Conservation (phyloP, 2,113 vertebrate species). For the Andinoacara biseriatus region DNA sequence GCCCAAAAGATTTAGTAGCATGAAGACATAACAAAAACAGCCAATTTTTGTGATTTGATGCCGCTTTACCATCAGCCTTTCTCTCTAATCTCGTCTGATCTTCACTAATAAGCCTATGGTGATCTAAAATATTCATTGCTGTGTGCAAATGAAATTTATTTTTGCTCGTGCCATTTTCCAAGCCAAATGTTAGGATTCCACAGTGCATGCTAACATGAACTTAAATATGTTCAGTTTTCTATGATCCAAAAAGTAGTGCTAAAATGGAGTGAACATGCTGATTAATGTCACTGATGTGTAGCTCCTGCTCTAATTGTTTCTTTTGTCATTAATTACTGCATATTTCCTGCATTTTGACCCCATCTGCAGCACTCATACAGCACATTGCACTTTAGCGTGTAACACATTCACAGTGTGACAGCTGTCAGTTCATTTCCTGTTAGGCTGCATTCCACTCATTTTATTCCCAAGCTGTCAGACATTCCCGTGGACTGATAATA, state of each 20-base stretch:
- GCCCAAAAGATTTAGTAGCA: not conserved
- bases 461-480: not conserved
- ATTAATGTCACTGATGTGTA: not conserved
- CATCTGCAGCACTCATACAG: not conserved
- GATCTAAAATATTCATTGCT: not conserved
- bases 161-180: not conserved
- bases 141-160: not conserved
- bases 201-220: not conserved
- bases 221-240: not conserved
- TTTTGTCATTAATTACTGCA: not conserved
- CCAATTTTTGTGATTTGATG: not conserved
- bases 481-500: not conserved
- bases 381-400: not conserved
- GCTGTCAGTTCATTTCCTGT: slow-evolving; percentile 56
- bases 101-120: not conserved
- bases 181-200: not conserved
- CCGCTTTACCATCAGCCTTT: not conserved
- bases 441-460: slow-evolving; percentile 35
- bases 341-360: not conserved
- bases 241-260: not conserved
- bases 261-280: not conserved
- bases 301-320: not conserved
- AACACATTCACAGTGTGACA: slow-evolving; percentile 24
- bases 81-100: too few species aligned
- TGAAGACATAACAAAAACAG: not conserved